Evolutionary conservation across 2,113 vertebrate species (phyloP), one percentile per base, ranked within the genome.

Genomic region (Brachirus orientalis): DNA sequence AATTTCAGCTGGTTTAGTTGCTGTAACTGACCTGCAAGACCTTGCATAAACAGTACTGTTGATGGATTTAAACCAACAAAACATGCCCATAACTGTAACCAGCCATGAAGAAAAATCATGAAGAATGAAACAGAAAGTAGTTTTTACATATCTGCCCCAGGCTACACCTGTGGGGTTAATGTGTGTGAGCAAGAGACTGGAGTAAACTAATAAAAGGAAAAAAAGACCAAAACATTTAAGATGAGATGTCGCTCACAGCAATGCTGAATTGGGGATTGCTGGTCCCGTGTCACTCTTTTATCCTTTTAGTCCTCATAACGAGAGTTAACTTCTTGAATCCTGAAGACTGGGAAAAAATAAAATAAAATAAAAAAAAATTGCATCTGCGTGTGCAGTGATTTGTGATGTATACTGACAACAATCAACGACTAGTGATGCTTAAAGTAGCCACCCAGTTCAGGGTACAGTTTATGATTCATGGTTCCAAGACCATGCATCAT

Each of bases 361-460:
- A n/a, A n/a, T n/a, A n/a, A n/a, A n/a, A n/a, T n/a, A n/a, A n/a
- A n/a, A n/a, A n/a, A n/a, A n/a, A n/a, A n/a, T n/a, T n/a, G n/a
- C 41, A 43, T 74, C 19, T 6, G 6, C 28, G 28, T 2, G 28
- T 28, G 36, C 57, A 40, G 73, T 75, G 59, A 70, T 75, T 72
- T 72, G 62, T 52, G 66, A 79, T 79, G 69, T 60, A 80, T 28
- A 28, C 63, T n/a, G n/a, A n/a, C n/a, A n/a, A n/a, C n/a, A 64
- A 76, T 47, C 17, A 64, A 72, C 64, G 28, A 28, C 28, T 55
- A 48, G 10, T 58, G 51, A 18, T 62, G 51, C 55, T 40, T 68
- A 33, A 67, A 55, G 55, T 59, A 18, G 43, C 69, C 47, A 59
- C 28, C 6, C 28, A 28, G 28, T 13, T 33, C 4, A 60, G 14